Evolutionary conservation across 1,140 invertebrate genomes (phyloP), one percentile per base, ranked within the genome.

Genomic region (Drosophila sucinea): DNA sequence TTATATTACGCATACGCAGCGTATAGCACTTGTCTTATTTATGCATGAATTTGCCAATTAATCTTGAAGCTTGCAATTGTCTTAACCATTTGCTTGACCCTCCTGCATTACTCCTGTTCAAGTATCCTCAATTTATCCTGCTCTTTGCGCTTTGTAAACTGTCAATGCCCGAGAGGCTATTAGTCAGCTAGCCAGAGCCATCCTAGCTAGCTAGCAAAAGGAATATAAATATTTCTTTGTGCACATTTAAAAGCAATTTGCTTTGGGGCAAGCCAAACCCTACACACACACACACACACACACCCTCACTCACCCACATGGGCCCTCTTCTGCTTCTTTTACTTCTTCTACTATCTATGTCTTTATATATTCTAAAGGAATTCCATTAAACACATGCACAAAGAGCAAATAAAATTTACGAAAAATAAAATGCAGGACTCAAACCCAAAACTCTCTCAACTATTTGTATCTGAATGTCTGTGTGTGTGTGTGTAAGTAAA

Each of bases 401-500:
- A 61, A 61, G 35, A 61, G 27, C 56, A 58, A 58, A 58, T 58
- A 58, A 35, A 58, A 58, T 58, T 32, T 35, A 35, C 56, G 32
- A 58, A 58, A 35, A 57, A 30, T 57, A 30, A 57, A 57, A 57
- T 57, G 55, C 55, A 57, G 33, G 55, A 32, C 55, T 57, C 44
- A 27, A 27, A 51, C 44, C 44, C 44, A 27, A 51, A 51, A 8
- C 56, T 60, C 25, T 35, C 3, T 7, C 38, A 32, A n/a, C 54
- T 29, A 32, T 35, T 27, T 32, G 23, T 47, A 47, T 25, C 41
- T 44, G 4, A 1, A 7, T 51, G 23, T 60, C 44, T 61, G 35
- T 47, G 60, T 40, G 35, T 65, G 60, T 40, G 65, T 44, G n/a
- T 30, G 57, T 7, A 40, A 33, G 8, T 33, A 35, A 64, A 87